A percentile compares a stretch with the other conserved stretches of the same genome.
Conservation (phyloP, 1,140 invertebrate species). For the Philotrypesis tridentata region DNA sequence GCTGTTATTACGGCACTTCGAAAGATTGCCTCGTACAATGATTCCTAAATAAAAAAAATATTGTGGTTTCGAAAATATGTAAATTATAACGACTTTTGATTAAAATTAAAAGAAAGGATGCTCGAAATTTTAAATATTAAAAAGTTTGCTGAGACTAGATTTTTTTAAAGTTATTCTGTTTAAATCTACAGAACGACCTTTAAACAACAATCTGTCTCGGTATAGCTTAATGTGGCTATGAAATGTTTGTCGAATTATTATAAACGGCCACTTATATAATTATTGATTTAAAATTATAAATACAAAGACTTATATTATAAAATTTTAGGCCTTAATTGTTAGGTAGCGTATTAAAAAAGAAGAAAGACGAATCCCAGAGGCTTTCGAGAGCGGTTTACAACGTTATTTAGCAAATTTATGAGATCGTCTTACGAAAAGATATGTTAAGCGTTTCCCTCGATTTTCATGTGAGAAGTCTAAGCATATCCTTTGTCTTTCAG, state of each 20-base stretch:
- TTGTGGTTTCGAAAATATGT: constrained; percentile 15
- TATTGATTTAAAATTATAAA: constrained; percentile 36
- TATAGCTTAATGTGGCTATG: constrained; percentile 19
- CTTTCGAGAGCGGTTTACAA: constrained; percentile 43
- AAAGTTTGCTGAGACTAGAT: constrained; percentile 21
- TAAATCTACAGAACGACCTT: background rate
- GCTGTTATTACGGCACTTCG: background rate
- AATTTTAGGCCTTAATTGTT: constrained; percentile 45
- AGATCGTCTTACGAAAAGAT: background rate
- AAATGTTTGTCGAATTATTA: constrained; percentile 14
- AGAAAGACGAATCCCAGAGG: constrained; percentile 37
- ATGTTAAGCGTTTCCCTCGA: constrained; percentile 29
- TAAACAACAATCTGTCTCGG: background rate
- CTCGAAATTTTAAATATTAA: constrained; percentile 24
- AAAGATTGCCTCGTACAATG: background rate
- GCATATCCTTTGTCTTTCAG: constrained; percentile 25
- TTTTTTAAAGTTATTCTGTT: background rate
- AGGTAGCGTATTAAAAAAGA: constrained; percentile 39
- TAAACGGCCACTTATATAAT: background rate
- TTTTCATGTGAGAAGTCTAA: background rate
- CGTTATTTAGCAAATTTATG: constrained; percentile 32
- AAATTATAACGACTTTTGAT: constrained; percentile 33
- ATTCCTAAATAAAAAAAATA: constrained; percentile 46
- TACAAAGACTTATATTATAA: constrained; percentile 44
- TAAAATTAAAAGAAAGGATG: background rate